phyloP scores from a whole-genome alignment of 2,888 invertebrate species.

The Caenorhabditis sp. region DNA sequence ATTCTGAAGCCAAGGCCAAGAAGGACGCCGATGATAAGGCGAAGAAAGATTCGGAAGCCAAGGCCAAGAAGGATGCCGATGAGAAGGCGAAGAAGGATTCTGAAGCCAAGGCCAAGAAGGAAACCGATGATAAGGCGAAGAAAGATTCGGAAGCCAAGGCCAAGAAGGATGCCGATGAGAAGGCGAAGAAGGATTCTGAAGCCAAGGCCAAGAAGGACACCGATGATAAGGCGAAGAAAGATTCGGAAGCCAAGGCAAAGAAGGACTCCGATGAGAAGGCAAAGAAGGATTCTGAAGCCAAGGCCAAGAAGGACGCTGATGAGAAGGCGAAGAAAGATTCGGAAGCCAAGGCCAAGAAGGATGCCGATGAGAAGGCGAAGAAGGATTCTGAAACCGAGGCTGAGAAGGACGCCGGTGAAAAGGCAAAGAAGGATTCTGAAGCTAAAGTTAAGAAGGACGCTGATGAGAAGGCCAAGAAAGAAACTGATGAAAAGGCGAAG shows the following conservation, averaged over 20 bases:
- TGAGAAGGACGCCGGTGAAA: constrained; percentile 11
- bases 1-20: constrained; percentile 7
- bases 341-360: constrained; percentile 12
- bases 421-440: constrained; percentile 25
- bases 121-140: constrained; percentile 9
- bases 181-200: too few species aligned
- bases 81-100: constrained; percentile 11
- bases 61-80: constrained; percentile 13
- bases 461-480: constrained; percentile 10
- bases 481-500: constrained; percentile 10
- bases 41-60: background rate
- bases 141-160: constrained; percentile 6
- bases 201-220: constrained; percentile 8
- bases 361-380: constrained; percentile 14
- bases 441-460: constrained; percentile 20
- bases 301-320: constrained; percentile 13
- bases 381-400: constrained; percentile 12
- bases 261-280: constrained; percentile 11
- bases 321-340: constrained; percentile 5
- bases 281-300: background rate
- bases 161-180: constrained; percentile 5
- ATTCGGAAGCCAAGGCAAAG: constrained; percentile 6
- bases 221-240: constrained; percentile 5
- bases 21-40: constrained; percentile 11
- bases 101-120: constrained; percentile 18